Conservation (phyloP, 2,888 invertebrate species). For the Graphium colonna region DNA sequence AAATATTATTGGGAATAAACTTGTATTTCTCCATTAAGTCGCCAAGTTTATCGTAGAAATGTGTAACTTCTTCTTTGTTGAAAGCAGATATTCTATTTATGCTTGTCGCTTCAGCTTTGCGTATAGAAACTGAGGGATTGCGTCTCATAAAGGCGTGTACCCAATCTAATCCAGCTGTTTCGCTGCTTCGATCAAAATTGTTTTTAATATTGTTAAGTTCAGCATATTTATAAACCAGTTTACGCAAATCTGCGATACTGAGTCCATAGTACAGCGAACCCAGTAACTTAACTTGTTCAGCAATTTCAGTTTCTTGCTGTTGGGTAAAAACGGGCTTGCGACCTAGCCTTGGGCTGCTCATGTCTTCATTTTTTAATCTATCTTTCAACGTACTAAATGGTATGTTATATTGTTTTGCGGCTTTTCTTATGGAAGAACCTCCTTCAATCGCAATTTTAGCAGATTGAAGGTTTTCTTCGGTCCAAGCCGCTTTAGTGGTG, state of each 20-base stretch:
- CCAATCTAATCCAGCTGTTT: slow-evolving; percentile 29
- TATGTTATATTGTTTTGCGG: slow-evolving; percentile 25
- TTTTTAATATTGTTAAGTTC: neutral
- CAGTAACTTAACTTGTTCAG: neutral
- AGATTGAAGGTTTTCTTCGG: neutral
- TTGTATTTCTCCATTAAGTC: slow-evolving; percentile 26
- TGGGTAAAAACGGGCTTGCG: neutral
- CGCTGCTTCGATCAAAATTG: slow-evolving; percentile 19
- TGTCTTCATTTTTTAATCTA: slow-evolving; percentile 26
- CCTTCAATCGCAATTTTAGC: neutral
- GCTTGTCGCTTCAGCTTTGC: slow-evolving; percentile 28
- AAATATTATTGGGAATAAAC: slow-evolving; percentile 35
- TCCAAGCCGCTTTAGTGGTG: neutral
- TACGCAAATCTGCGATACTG: neutral
- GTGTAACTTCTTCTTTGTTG: slow-evolving; percentile 27
- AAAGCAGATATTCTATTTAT: slow-evolving; percentile 29
- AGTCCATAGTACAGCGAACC: neutral
- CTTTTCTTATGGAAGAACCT: neutral
- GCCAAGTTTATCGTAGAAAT: slow-evolving; percentile 26
- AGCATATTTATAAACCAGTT: neutral
- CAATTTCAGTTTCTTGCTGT: neutral
- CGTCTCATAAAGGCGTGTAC: slow-evolving; percentile 25
- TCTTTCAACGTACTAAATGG: slow-evolving; percentile 28
- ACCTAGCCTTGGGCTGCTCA: slow-evolving; percentile 17
- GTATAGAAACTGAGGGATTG: slow-evolving; percentile 19